phyloP scores from a whole-genome alignment of 2,797 vertebrate genomes.

The Brotula barbata region DNA sequence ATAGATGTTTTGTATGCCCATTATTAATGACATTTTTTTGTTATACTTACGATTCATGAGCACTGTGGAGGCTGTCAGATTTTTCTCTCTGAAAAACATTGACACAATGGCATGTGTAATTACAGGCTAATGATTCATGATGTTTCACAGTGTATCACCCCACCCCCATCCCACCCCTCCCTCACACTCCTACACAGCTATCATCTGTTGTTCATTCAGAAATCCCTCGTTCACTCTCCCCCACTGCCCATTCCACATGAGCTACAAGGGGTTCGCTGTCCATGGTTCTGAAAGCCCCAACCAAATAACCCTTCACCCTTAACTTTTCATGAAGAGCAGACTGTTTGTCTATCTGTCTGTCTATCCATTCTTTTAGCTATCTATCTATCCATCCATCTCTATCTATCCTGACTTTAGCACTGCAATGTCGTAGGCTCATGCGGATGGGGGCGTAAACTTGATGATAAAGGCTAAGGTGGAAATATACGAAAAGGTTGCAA shows the following conservation, averaged over 20 bases:
- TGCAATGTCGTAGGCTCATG: slow-evolving; percentile 36
- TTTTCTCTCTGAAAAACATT: slow-evolving; percentile 17
- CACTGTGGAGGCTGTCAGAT: neutral
- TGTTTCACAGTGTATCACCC: slow-evolving; percentile 29
- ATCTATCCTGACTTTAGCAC: slow-evolving; percentile 8
- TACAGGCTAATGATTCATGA: slow-evolving; percentile 46
- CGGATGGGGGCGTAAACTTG: slow-evolving; percentile 36
- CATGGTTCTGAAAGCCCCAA: slow-evolving; percentile 53
- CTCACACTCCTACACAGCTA: slow-evolving; percentile 31
- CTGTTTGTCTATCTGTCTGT: slow-evolving; percentile 11
- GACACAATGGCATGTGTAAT: slow-evolving; percentile 5
- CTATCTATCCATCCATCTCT: neutral
- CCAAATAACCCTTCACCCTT: slow-evolving; percentile 27
- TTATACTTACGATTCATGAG: neutral
- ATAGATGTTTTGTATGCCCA: neutral
- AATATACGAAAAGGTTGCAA: slow-evolving; percentile 37
- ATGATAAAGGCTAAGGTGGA: slow-evolving; percentile 6
- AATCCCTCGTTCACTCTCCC: slow-evolving; percentile 15
- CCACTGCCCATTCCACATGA: neutral
- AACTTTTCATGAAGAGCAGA: neutral
- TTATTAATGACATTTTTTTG: neutral
- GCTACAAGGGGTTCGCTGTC: slow-evolving; percentile 46
- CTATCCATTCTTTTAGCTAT: slow-evolving; percentile 12
- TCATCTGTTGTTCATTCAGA: slow-evolving; percentile 53
- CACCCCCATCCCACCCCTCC: too few species aligned